Percentiles rank a stretch among this genome's conserved stretches.
phyloP scores from a whole-genome alignment of 2,113 vertebrate genomes.

The Ageneiosus marmoratus region DNA sequence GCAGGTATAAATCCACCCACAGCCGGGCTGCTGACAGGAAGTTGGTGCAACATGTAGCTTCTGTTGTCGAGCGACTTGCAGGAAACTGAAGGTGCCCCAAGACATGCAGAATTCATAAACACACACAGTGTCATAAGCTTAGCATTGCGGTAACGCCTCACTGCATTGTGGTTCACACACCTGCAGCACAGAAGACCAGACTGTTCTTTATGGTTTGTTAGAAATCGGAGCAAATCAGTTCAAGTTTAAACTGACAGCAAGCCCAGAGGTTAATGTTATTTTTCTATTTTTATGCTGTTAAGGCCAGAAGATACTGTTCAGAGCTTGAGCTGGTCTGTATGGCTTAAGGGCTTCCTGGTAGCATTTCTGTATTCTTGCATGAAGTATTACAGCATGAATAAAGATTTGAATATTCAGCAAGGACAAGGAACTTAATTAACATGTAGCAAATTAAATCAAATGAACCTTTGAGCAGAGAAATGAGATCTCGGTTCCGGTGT shows the following conservation, averaged over 20 bases:
- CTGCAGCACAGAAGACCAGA: neutral
- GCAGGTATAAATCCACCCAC: conserved; percentile 1
- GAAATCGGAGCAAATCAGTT: neutral
- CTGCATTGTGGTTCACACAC: neutral
- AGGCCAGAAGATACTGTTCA: neutral
- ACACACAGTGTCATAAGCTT: neutral
- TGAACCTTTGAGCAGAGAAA: too few species aligned
- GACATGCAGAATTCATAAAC: neutral
- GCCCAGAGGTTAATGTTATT: too few species aligned
- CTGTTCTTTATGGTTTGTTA: neutral
- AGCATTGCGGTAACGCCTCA: neutral
- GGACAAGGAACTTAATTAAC: neutral
- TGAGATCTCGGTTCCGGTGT: too few species aligned
- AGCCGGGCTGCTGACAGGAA: conserved; percentile 39
- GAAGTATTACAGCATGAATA: neutral
- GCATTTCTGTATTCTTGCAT: neutral
- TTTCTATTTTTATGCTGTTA: neutral
- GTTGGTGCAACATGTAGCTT: conserved; percentile 34
- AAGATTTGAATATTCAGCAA: neutral
- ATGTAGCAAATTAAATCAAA: too few species aligned
- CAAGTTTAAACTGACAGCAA: neutral
- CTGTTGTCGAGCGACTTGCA: conserved; percentile 44
- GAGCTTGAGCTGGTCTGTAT: neutral
- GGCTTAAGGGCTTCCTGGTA: neutral
- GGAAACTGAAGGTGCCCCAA: conserved; percentile 33